Percentiles rank a stretch among this genome's conserved stretches.
These are phyloP conservation scores for Salmo trutta DNA, from an alignment of 2,797 vertebrate genomes.

Conservation along the genomic window DNA sequence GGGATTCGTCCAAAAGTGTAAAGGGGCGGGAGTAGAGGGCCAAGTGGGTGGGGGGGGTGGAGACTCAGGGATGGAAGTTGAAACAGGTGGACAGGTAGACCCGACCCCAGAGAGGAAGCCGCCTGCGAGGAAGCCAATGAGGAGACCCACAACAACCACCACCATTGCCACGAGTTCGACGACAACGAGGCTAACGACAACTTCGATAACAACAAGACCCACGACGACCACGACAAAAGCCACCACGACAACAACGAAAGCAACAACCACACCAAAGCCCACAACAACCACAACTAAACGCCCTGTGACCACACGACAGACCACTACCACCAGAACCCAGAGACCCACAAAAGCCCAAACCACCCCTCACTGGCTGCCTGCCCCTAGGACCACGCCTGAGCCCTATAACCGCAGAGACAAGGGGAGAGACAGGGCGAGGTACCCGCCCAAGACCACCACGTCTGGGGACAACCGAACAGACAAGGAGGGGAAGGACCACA, in stretches of 20 bases:
- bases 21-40: conserved; percentile 90
- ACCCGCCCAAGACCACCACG: conserved; percentile 78
- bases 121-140: conserved; percentile 58
- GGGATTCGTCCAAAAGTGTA: conserved; percentile 94
- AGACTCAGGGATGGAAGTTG: conserved; percentile 37
- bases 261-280: conserved; percentile 59
- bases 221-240: conserved; percentile 67
- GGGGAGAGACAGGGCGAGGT: conserved; percentile 66
- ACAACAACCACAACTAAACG: conserved; percentile 62
- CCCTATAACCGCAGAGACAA: conserved; percentile 76
- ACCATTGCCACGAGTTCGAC: conserved; percentile 53
- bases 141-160: conserved; percentile 59
- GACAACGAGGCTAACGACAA: conserved; percentile 29
- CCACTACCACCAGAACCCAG: conserved; percentile 74
- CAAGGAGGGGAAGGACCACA: conserved; percentile 72
- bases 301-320: conserved; percentile 65
- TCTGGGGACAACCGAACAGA: conserved; percentile 86
- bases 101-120: conserved; percentile 64
- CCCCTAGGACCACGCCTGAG: conserved; percentile 69
- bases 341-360: conserved; percentile 73
- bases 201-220: conserved; percentile 43
- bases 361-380: conserved; percentile 62
- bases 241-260: conserved; percentile 61
- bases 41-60: conserved; percentile 81
- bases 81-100: conserved; percentile 39